Conservation (phyloP, 2,888 invertebrate species). For the Tetranychus piercei region DNA sequence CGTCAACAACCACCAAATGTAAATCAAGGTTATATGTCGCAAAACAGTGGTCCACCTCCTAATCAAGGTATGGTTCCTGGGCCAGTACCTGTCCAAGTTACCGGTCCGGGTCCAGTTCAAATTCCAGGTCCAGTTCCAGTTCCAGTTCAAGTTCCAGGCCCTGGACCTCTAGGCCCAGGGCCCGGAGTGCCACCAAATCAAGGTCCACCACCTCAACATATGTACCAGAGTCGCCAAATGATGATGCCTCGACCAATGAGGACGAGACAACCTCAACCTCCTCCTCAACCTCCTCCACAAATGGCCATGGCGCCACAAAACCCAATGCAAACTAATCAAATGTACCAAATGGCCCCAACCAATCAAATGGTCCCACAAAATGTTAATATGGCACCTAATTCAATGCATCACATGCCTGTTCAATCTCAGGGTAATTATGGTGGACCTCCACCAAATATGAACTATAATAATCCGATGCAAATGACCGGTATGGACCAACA, state of each 20-base stretch:
- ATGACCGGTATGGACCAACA: conserved; percentile 17
- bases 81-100: neutral
- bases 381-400: neutral
- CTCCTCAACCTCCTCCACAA: conserved; percentile 13
- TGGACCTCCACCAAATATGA: conserved; percentile 18
- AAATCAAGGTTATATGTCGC: neutral
- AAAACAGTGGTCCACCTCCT: conserved; percentile 8
- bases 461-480: conserved; percentile 15
- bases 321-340: conserved; percentile 17
- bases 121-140: conserved; percentile 11
- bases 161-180: neutral
- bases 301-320: conserved; percentile 9
- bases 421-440: conserved; percentile 18
- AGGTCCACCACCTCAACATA: conserved; percentile 12
- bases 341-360: conserved; percentile 7
- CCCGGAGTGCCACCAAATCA: neutral
- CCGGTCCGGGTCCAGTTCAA: conserved; percentile 1
- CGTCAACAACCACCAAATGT: neutral
- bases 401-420: conserved; percentile 15
- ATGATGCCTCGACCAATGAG: conserved; percentile 23
- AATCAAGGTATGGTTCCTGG: neutral
- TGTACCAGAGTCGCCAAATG: conserved; percentile 24
- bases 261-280: conserved; percentile 13
- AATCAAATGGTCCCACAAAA: conserved; percentile 3
- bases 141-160: neutral